Conservation (phyloP, 2,888 invertebrate species). For the Vanessa cardui region DNA sequence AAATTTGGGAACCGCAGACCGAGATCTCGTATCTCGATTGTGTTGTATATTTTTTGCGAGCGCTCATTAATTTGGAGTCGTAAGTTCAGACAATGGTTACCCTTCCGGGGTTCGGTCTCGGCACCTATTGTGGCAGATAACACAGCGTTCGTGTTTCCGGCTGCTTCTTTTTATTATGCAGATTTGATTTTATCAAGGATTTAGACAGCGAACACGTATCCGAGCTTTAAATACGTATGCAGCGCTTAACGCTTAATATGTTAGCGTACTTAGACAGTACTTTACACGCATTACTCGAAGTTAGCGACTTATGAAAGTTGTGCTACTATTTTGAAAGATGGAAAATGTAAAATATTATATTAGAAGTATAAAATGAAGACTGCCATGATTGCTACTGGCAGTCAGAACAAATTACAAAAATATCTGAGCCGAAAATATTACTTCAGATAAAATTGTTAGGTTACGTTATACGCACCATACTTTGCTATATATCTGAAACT, state of each 20-base stretch:
- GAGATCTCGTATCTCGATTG: constrained; percentile 78
- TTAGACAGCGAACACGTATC: constrained; percentile 60
- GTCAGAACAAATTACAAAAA: too few relatives aligned
- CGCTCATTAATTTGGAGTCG: constrained; percentile 80
- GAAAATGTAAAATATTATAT: too few relatives aligned
- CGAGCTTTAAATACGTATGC: constrained; percentile 47
- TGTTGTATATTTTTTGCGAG: constrained; percentile 67
- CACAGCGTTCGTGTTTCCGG: constrained; percentile 73
- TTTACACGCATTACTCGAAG: neutral
- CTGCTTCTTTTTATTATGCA: constrained; percentile 79
- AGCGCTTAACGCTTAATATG: constrained; percentile 35
- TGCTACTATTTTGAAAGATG: neutral
- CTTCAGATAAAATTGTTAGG: too few relatives aligned
- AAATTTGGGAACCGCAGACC: constrained; percentile 60
- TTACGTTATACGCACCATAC: too few relatives aligned
- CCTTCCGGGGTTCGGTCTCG: constrained; percentile 64
- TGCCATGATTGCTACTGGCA: too few relatives aligned
- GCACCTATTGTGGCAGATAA: constrained; percentile 67
- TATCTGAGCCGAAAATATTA: too few relatives aligned
- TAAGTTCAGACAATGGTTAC: constrained; percentile 75
- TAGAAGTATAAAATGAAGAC: too few relatives aligned
- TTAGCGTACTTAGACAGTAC: constrained; percentile 12
- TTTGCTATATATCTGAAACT: too few relatives aligned
- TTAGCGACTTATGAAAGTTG: neutral
- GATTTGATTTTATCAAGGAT: constrained; percentile 75